Conservation (phyloP, 2,888 invertebrate species). For the Cheilosia vernalis region DNA sequence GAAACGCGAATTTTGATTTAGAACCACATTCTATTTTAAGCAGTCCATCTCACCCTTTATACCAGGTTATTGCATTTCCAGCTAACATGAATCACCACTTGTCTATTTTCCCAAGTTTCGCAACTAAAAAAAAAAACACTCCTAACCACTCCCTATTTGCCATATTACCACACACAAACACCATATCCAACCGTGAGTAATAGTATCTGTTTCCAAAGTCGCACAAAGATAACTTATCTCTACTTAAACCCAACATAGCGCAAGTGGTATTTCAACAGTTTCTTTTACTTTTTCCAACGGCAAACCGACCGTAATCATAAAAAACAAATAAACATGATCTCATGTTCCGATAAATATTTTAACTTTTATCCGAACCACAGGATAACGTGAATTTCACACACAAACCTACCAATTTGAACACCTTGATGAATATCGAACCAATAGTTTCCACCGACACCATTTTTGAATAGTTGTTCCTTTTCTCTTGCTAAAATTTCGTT, state of each 20-base stretch:
- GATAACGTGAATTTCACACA: slow-evolving; percentile 82
- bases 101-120: slow-evolving; percentile 31
- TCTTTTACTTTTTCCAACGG: neutral
- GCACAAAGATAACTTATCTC: slow-evolving; percentile 58
- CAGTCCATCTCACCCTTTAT: neutral
- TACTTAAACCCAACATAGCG: slow-evolving; percentile 35
- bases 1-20: neutral
- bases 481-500: slow-evolving; percentile 20
- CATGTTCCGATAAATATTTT: slow-evolving; percentile 7
- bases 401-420: slow-evolving; percentile 89
- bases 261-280: slow-evolving; percentile 35
- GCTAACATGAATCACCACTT: neutral
- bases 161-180: slow-evolving; percentile 23
- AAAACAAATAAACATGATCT: slow-evolving; percentile 24
- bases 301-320: neutral
- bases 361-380: slow-evolving; percentile 9
- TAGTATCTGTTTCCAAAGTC: slow-evolving; percentile 36
- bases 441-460: slow-evolving; percentile 93
- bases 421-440: slow-evolving; percentile 91
- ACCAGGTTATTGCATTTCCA: neutral
- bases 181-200: slow-evolving; percentile 48
- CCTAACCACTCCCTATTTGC: slow-evolving; percentile 64
- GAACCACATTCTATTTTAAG: neutral
- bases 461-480: slow-evolving; percentile 79
- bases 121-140: slow-evolving; percentile 24